phyloP scores from a whole-genome alignment of 2,797 vertebrate genomes.

The Scomberomorus guttatus region DNA sequence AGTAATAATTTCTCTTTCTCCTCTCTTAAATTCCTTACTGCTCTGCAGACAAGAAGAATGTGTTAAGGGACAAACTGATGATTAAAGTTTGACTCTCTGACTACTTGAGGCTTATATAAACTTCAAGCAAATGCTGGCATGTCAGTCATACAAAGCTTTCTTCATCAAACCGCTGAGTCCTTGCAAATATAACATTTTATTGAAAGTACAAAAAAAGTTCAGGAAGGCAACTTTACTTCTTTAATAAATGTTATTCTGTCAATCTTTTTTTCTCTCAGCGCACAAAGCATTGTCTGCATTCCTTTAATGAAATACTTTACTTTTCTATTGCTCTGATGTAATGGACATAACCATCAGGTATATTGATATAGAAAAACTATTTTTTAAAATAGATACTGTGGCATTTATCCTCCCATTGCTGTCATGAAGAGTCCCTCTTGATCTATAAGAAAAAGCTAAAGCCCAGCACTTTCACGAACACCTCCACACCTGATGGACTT shows the following conservation, averaged over 20 bases:
- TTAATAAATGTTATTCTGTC: too few relatives aligned
- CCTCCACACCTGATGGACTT: too few relatives aligned
- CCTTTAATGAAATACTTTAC: background rate
- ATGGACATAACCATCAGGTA: background rate
- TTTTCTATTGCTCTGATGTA: background rate
- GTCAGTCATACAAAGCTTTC: background rate
- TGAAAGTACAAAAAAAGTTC: background rate
- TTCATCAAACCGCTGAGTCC: background rate
- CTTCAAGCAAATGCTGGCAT: background rate
- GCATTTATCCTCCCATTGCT: background rate
- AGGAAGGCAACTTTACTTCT: too few relatives aligned
- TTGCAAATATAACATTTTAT: background rate
- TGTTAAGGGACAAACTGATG: background rate
- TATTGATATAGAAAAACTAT: background rate
- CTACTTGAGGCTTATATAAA: conserved; percentile 16
- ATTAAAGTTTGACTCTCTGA: background rate
- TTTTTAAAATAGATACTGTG: background rate
- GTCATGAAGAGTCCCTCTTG: background rate
- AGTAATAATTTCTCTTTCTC: background rate
- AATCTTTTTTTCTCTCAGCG: too few relatives aligned
- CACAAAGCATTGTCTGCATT: too few relatives aligned
- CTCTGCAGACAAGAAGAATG: background rate
- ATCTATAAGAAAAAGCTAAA: too few relatives aligned
- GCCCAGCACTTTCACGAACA: too few relatives aligned
- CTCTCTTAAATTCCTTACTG: background rate